phyloP scores from a whole-genome alignment of 2,888 invertebrate species.

The Branchellion lobata region DNA sequence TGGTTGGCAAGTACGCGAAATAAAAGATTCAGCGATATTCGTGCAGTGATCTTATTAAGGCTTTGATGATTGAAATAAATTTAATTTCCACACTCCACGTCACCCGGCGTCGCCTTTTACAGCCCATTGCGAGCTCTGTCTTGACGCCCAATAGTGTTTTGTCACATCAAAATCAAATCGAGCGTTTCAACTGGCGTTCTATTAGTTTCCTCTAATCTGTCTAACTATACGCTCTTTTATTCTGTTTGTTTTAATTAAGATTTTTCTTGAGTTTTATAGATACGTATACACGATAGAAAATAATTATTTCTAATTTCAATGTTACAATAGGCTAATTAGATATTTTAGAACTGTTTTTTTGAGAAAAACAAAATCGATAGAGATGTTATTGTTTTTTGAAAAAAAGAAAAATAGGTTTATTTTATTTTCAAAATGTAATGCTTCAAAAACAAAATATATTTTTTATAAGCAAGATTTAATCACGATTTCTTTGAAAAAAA shows the following conservation, averaged over 20 bases:
- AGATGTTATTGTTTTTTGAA: no score
- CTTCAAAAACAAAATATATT: no score
- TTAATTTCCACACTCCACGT: conserved; percentile 41
- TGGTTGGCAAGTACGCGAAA: background rate
- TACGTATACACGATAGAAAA: no score
- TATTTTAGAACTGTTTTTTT: no score
- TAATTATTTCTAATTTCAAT: no score
- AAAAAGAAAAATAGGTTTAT: no score
- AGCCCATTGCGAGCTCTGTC: conserved; percentile 27
- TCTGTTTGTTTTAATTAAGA: background rate
- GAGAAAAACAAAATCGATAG: no score
- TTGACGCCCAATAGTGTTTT: conserved; percentile 38
- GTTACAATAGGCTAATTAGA: background rate
- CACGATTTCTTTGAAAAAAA: no score
- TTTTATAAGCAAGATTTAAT: no score
- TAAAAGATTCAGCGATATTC: conserved; percentile 26
- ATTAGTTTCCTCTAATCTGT: background rate
- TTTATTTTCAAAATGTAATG: no score
- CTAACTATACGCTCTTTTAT: background rate
- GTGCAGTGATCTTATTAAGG: conserved; percentile 45
- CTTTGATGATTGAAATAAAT: conserved; percentile 44
- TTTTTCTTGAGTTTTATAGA: no score
- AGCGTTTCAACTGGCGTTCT: conserved; percentile 28
- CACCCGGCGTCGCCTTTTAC: conserved; percentile 33
- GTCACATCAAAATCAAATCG: conserved; percentile 44